Percentiles rank a stretch among this genome's conserved stretches.
phyloP scores from a whole-genome alignment of 2,797 vertebrate genomes.

The Pipistrellus pipistrellus region DNA sequence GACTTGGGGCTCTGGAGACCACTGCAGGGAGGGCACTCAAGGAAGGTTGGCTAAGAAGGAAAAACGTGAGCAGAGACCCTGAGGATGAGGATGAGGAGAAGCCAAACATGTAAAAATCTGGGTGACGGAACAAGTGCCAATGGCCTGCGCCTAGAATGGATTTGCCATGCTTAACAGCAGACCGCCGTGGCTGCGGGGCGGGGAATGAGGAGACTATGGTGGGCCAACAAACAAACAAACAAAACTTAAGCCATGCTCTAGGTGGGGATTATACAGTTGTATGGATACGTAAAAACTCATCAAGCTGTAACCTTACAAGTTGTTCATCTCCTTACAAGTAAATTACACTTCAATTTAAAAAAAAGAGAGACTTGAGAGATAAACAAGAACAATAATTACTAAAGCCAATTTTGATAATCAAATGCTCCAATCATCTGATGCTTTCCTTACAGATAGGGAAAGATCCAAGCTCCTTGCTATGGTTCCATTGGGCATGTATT shows the following conservation, averaged over 20 bases:
- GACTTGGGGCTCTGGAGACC: neutral
- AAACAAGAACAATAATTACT: neutral
- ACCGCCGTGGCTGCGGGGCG: too few species aligned
- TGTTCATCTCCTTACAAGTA: slow-evolving; percentile 6
- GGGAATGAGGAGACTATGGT: too few species aligned
- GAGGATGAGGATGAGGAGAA: neutral
- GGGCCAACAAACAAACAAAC: too few species aligned
- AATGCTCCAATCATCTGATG: neutral
- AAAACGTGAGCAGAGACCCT: neutral
- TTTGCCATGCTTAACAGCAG: neutral
- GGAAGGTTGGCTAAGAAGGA: neutral
- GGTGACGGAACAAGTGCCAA: neutral
- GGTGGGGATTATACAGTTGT: neutral
- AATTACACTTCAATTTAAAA: neutral
- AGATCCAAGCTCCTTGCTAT: neutral
- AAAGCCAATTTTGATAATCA: neutral
- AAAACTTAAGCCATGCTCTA: neutral
- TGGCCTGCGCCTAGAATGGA: neutral
- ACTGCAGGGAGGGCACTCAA: neutral
- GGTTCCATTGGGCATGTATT: too few species aligned
- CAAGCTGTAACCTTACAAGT: neutral
- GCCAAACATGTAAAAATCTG: neutral
- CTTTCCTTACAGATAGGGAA: neutral
- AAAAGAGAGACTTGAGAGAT: neutral
- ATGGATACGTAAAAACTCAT: neutral